Conservation (phyloP, 2,888 invertebrate species). For the Caenorhabditis sp. region DNA sequence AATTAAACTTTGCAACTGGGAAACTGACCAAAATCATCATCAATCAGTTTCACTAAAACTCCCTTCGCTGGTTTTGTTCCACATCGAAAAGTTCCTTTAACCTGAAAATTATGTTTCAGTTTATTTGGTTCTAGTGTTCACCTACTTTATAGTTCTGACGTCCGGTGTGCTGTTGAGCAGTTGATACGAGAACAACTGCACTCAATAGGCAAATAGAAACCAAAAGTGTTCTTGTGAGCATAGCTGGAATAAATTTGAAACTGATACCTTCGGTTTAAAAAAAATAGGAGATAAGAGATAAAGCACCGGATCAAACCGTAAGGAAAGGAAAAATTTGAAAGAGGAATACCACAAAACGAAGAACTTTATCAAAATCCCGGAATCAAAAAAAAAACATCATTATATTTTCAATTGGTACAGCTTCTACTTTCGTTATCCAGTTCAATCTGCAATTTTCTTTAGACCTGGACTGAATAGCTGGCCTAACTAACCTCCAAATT, state of each 20-base stretch:
- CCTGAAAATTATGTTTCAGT: too few species aligned
- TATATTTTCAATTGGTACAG: slow-evolving; percentile 70
- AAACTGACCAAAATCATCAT: slow-evolving; percentile 79
- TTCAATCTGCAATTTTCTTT: slow-evolving; percentile 77
- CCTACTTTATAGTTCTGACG: slow-evolving; percentile 74
- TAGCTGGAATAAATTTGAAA: slow-evolving; percentile 4
- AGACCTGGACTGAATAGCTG: background rate
- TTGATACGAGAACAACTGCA: slow-evolving; percentile 1
- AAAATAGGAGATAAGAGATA: too few species aligned
- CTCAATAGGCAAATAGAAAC: slow-evolving; percentile 11
- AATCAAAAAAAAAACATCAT: background rate
- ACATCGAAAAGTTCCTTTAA: slow-evolving; percentile 76
- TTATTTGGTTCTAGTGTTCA: too few species aligned
- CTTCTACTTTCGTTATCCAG: slow-evolving; percentile 77
- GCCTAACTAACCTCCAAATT: slow-evolving; percentile 76
- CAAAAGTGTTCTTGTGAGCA: slow-evolving; percentile 26
- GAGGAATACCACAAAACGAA: background rate
- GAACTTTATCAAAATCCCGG: too few species aligned
- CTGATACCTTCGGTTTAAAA: background rate
- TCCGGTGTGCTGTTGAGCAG: slow-evolving; percentile 68
- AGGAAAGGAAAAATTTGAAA: too few species aligned
- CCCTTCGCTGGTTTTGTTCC: slow-evolving; percentile 76
- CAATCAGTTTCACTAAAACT: slow-evolving; percentile 81
- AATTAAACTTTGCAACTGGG: background rate
- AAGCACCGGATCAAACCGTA: too few species aligned